Conservation (phyloP, 2,113 vertebrate species). For the Gopherus flavomarginatus region DNA sequence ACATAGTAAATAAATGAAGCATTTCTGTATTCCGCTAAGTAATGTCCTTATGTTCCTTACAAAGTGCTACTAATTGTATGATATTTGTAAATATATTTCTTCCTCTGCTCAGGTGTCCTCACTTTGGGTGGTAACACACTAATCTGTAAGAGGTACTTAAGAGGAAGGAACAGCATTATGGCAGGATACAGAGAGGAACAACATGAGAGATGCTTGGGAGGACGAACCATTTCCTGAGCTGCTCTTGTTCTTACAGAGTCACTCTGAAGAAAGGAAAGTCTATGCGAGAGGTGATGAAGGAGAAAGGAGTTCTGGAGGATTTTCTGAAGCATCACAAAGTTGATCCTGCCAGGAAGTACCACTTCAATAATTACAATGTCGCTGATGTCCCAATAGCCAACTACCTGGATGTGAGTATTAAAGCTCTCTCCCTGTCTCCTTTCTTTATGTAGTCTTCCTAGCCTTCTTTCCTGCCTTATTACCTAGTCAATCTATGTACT, state of each 20-base stretch:
- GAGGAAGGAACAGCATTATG: not conserved
- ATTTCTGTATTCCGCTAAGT: not conserved
- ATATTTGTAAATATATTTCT: not conserved
- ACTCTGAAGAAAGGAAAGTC: conserved; percentile 71
- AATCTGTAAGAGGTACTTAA: not conserved
- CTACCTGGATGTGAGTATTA: conserved; percentile 75
- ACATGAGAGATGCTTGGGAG: not conserved
- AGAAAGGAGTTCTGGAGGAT: conserved; percentile 21
- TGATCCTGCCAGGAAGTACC: conserved; percentile 72
- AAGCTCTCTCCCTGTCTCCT: not conserved
- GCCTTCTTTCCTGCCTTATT: not conserved
- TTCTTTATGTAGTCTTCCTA: fast-evolving
- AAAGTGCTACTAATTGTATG: not conserved
- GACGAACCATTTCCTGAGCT: fast-evolving
- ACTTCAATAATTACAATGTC: not conserved
- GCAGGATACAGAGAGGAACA: not conserved
- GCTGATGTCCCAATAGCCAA: conserved; percentile 72
- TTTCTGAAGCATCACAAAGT: conserved; percentile 32
- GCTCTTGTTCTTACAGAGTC: conserved; percentile 50
- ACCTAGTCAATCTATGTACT: not conserved
- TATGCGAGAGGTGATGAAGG: conserved; percentile 60
- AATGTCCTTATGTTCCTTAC: not conserved
- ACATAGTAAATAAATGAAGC: not conserved
- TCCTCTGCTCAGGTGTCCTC: not conserved
- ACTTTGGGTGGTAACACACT: not conserved